Evolutionary conservation across 2,113 vertebrate genomes (phyloP), one percentile per base, ranked within the genome.

Genomic region (Myotis brandtii): DNA sequence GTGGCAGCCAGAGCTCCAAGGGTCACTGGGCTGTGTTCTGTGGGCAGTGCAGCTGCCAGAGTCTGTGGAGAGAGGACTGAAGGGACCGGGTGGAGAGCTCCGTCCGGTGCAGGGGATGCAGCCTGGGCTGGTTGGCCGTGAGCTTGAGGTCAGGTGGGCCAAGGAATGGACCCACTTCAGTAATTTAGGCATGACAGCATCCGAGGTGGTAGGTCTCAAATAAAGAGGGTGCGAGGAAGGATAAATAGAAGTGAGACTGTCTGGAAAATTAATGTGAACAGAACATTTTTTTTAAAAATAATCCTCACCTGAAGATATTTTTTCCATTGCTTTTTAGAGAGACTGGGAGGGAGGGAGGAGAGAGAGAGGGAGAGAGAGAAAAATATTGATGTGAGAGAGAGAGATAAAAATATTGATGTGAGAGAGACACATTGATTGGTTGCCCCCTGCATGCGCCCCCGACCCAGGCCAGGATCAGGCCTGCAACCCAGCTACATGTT

Each of bases 1-100:
- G 92, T 94, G 96, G 93, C 96, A 93, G 89, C 2, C 14, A 64
- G 67, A 37, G 21, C 30, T 34, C 9, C 3, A 32, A 43, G 27
- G 59, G 64, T 86, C 67, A 48, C 0, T 43, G 27, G 30, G 84
- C 16, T 13, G 56, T 59, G 73, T 70, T 17, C 25, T 70, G 79
- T 50, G 70, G 84, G 69, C 37, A 40, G 46, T 21, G 43, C 10
- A 11, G 54, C 43, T 40, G 50, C 67, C 5, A 11, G 85, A 32
- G 30, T 6, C 54, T 14, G 48, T 25, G 32, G 43, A 34, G 12
- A 62, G 7, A 25, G 14, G 23, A n/a, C 8, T 9, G 30, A 66
- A 64, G 66, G 18, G 27, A 18, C 12, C 20, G 7, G 5, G 43
- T n/a, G 6, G 59, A 10, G 67, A 67, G 52, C 9, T 85, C 11